Evolutionary conservation across 2,888 invertebrate genomes (phyloP).

Genomic region (Sesamia inferens): DNA sequence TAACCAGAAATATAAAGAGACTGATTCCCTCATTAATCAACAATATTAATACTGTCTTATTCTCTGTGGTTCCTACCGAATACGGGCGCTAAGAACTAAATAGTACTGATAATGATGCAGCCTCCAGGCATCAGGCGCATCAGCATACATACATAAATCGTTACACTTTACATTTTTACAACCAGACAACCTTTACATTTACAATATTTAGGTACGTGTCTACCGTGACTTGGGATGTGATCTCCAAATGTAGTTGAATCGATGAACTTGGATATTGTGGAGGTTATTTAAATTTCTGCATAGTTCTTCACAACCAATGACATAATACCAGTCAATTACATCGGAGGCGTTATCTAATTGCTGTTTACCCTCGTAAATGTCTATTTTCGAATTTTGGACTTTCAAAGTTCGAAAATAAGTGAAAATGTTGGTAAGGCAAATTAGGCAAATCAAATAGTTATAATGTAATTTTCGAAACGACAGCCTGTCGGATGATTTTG

Average conservation of each 20-base stretch:
- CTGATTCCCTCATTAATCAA: neutral
- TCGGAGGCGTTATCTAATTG: too few species aligned
- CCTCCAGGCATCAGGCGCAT: constrained; percentile 22
- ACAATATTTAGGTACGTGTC: constrained; percentile 51
- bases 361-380: too few species aligned
- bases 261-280: neutral
- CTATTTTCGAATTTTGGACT: too few species aligned
- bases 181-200: constrained; percentile 57
- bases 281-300: neutral
- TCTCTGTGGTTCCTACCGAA: constrained; percentile 14
- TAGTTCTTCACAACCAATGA: too few species aligned
- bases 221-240: constrained; percentile 23
- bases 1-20: neutral
- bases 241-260: constrained; percentile 35
- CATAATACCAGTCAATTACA: too few species aligned
- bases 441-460: too few species aligned
- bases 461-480: too few species aligned
- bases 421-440: too few species aligned
- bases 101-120: constrained; percentile 26
- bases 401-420: too few species aligned
- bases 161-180: constrained; percentile 58
- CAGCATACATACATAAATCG: constrained; percentile 53
- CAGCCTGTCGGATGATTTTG: too few species aligned
- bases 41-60: neutral
- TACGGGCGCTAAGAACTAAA: constrained; percentile 51